Evolutionary conservation across 30 jellyfish, hydroid and myxozoan species (phyloP).

Genomic region (Turritopsis dohrnii): DNA sequence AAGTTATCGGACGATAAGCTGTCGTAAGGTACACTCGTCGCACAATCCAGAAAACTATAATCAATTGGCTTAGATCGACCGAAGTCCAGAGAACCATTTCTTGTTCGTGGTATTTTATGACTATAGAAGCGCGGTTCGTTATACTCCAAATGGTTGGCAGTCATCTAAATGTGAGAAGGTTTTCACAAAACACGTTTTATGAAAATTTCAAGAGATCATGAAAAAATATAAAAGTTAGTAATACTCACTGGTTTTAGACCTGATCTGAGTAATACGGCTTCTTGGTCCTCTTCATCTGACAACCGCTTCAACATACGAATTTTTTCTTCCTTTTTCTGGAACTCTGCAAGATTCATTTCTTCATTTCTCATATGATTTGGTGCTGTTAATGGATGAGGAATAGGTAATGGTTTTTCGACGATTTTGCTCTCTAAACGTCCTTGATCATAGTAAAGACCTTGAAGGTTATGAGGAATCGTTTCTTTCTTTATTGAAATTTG

Average conservation of each 20-base stretch:
- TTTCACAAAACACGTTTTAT: neutral
- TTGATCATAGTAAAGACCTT: neutral
- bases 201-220: neutral
- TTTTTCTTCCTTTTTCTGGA: neutral
- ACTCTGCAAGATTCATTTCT: neutral
- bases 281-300: neutral
- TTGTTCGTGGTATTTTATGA: slow-evolving; percentile 27
- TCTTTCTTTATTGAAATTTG: neutral
- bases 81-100: slow-evolving; percentile 24
- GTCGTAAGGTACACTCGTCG: slow-evolving; percentile 4
- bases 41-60: slow-evolving; percentile 18
- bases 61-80: slow-evolving; percentile 30
- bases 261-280: neutral
- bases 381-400: neutral
- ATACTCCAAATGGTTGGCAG: neutral
- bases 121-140: slow-evolving; percentile 23
- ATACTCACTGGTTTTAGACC: neutral
- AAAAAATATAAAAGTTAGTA: too few relatives aligned
- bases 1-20: neutral
- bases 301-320: neutral
- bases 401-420: neutral
- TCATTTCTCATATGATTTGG: neutral
- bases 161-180: neutral
- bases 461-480: neutral
- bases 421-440: neutral